Base-by-base conservation (phyloP, 2,113 vertebrate genomes). In the Carassius carassius region DNA sequence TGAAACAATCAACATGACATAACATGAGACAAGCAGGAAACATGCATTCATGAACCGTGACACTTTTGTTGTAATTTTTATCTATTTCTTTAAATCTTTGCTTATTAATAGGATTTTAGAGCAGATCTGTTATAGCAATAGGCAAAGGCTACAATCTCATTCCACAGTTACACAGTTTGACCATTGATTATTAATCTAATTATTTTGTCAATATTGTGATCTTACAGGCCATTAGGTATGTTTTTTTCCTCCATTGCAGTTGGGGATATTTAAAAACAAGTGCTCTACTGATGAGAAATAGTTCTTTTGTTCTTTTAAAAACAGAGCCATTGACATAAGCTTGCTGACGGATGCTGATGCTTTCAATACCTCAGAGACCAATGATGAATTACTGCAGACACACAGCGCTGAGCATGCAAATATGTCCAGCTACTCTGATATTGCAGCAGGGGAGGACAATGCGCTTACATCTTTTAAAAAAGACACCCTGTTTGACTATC, bases 371-470 rank as follows among this genome's bases (percentile, higher is more conserved):
- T 94, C 92, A 93, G 94, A 94, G 93, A 90, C 90, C 85, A 4
- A 88, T 95, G 94, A 95, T 95, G 92, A 95, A 95, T 95, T 94
- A 93, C 94, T 94, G 93, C 93, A 94, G 94, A 93, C 92, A 94
- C 92, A 94, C 93, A 93, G 93, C 91, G 94, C 94, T 94, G 93
- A 94, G 91, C 90, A 91, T 90, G 93, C 94, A 94, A 93, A 94
- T 92, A 90, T 91, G 92, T 91, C 94, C 93, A 86, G 72, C 82
- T 67, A 67, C 82, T 88, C 85, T 86, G 85, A 86, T 81, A 86
- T 81, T 82, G 78, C 81, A 86, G 85, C 82, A 78, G 87, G 82
- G 78, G 63, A 83, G 74, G 94, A 93, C 92, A 94, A 94, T 92
- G 92, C 88, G 58, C 69, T 83, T 85, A 78, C 91, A 92, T 92